phyloP scores from a whole-genome alignment of 2,888 invertebrate species.

The Tetranychus piercei region DNA sequence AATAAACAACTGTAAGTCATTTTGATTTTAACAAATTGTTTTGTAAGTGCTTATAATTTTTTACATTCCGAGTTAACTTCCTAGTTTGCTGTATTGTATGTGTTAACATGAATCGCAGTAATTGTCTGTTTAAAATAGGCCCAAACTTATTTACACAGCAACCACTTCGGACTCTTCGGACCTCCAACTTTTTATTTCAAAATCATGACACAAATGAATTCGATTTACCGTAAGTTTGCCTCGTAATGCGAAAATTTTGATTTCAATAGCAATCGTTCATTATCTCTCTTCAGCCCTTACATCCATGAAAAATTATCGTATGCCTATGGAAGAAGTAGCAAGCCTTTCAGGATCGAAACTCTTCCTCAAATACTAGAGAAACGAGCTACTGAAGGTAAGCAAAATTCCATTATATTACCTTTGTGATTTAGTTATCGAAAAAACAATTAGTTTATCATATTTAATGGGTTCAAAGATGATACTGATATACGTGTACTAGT shows the following conservation, averaged over 20 bases:
- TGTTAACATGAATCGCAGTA: background rate
- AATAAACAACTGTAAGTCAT: background rate
- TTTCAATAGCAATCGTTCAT: no score
- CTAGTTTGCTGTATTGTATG: no score
- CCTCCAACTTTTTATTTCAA: background rate
- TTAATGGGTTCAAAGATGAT: background rate
- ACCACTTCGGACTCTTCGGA: background rate
- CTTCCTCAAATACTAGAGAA: background rate
- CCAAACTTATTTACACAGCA: background rate
- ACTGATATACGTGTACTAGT: no score
- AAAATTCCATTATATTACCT: background rate
- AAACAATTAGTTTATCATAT: background rate
- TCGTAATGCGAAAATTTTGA: background rate
- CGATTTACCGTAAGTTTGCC: background rate
- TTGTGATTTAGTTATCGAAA: background rate
- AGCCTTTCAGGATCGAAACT: background rate
- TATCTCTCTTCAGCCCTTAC: background rate
- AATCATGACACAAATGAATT: background rate
- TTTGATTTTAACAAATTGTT: no score
- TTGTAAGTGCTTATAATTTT: no score
- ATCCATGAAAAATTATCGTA: background rate
- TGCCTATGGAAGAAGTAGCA: background rate
- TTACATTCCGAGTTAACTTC: no score
- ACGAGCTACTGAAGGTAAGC: constrained; percentile 3
- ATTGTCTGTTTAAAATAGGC: background rate